These are phyloP conservation scores for Lordiphosa stackelbergi DNA, from an alignment of 1,140 invertebrate species.

Conservation along the genomic window DNA sequence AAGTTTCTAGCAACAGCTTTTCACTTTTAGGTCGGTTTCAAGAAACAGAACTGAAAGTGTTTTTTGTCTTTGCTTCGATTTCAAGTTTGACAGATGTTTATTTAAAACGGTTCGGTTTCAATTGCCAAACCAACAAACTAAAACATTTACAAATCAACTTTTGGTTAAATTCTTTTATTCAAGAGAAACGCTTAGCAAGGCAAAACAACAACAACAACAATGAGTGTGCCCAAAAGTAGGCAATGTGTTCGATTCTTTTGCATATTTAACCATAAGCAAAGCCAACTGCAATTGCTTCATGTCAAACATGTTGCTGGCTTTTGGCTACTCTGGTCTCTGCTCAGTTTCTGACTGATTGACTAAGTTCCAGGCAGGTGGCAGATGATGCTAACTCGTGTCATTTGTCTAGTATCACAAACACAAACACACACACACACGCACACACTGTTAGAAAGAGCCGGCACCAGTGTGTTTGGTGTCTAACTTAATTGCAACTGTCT, in stretches of 20 bases:
- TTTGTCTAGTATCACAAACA: conserved; percentile 37
- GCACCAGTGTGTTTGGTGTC: conserved; percentile 13
- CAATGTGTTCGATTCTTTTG: conserved; percentile 18
- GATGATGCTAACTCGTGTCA: conserved; percentile 37
- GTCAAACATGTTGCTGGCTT: conserved; percentile 29
- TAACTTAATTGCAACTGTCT: conserved; percentile 68
- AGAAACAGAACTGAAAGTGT: too few species aligned
- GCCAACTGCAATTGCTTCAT: conserved; percentile 34
- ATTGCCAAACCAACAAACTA: too few species aligned
- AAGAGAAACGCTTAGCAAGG: conserved; percentile 1
- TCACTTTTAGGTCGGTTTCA: too few species aligned
- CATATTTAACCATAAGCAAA: conserved; percentile 4
- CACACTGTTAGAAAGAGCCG: too few species aligned
- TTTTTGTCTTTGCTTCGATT: too few species aligned
- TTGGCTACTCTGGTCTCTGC: neutral
- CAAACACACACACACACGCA: neutral
- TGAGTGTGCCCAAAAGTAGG: conserved; percentile 31
- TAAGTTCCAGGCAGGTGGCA: conserved; percentile 43
- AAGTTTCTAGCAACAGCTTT: too few species aligned
- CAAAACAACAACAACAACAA: conserved; percentile 3
- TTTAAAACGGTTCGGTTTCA: too few species aligned
- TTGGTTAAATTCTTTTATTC: conserved; percentile 3
- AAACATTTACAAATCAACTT: conserved; percentile 14
- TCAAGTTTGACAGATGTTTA: too few species aligned
- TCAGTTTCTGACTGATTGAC: conserved; percentile 54